These are phyloP conservation scores for Albula goreensis DNA, from an alignment of 2,113 vertebrate genomes.

Conservation along the genomic window DNA sequence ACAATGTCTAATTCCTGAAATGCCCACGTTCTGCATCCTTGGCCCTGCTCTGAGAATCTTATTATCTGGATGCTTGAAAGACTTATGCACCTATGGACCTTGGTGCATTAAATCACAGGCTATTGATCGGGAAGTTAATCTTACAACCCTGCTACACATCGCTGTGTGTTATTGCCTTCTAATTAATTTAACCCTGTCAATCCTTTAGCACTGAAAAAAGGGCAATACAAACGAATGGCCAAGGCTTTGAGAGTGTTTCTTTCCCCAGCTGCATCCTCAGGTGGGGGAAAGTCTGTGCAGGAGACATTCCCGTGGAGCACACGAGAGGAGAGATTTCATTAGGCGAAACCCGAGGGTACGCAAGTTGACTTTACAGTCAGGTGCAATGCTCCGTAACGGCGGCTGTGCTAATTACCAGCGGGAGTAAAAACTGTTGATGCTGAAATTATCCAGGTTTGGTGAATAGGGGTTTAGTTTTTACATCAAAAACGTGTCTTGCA, in stretches of 20 bases:
- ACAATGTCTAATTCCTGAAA: neutral
- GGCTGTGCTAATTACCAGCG: neutral
- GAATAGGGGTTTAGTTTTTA: neutral
- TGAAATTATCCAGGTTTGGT: neutral
- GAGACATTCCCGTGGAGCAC: neutral
- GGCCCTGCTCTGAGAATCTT: neutral
- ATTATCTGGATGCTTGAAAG: slow-evolving; percentile 1
- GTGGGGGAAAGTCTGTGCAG: neutral
- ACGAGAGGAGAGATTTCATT: neutral
- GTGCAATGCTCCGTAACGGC: neutral
- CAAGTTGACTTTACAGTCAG: neutral
- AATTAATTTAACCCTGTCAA: slow-evolving; percentile 1
- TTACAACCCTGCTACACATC: neutral
- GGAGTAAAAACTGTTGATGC: neutral
- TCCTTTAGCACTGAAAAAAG: neutral
- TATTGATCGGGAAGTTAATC: slow-evolving; percentile 9
- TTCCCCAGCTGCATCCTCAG: neutral
- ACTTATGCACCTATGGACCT: slow-evolving; percentile 1
- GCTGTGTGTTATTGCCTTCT: slow-evolving; percentile 1
- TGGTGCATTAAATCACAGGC: slow-evolving; percentile 9
- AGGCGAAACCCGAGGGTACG: neutral
- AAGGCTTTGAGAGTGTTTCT: neutral
- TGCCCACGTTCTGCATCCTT: slow-evolving; percentile 1
- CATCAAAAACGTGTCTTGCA: neutral
- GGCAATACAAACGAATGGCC: neutral